phyloP scores from a whole-genome alignment of 2,797 vertebrate species.

The Poecile montanus region DNA sequence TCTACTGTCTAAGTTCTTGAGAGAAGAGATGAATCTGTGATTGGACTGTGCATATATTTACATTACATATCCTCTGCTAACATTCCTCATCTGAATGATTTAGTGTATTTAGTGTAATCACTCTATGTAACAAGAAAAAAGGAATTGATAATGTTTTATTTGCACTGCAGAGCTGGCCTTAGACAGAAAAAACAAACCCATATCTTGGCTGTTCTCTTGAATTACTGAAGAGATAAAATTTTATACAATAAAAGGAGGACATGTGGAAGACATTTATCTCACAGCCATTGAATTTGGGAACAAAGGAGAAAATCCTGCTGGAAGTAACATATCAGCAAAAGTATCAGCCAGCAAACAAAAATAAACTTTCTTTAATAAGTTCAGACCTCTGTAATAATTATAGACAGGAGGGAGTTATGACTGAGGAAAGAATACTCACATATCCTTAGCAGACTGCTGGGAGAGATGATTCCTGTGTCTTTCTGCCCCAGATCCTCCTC shows the following conservation, averaged over 20 bases:
- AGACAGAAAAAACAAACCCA: background rate
- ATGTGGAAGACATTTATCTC: background rate
- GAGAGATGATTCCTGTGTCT: background rate
- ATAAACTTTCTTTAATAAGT: background rate
- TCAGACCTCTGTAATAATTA: background rate
- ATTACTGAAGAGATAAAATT: background rate
- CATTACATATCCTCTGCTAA: background rate
- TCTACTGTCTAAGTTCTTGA: background rate
- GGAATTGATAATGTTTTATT: slow-evolving; percentile 3
- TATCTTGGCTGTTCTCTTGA: background rate
- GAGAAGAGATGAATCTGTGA: background rate
- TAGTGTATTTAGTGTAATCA: slow-evolving; percentile 20
- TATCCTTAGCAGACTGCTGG: background rate
- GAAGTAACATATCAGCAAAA: background rate
- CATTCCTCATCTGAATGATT: slow-evolving; percentile 9
- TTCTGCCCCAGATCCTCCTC: background rate
- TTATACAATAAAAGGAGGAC: background rate
- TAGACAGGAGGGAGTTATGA: background rate
- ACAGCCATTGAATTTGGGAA: background rate
- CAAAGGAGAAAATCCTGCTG: background rate
- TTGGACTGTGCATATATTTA: background rate
- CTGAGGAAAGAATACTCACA: background rate
- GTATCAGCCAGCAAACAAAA: background rate
- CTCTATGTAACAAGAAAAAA: slow-evolving; percentile 3
- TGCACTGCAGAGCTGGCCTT: background rate